phyloP scores from a whole-genome alignment of 92 coral and sea anemone species.

The Siderastrea radians region DNA sequence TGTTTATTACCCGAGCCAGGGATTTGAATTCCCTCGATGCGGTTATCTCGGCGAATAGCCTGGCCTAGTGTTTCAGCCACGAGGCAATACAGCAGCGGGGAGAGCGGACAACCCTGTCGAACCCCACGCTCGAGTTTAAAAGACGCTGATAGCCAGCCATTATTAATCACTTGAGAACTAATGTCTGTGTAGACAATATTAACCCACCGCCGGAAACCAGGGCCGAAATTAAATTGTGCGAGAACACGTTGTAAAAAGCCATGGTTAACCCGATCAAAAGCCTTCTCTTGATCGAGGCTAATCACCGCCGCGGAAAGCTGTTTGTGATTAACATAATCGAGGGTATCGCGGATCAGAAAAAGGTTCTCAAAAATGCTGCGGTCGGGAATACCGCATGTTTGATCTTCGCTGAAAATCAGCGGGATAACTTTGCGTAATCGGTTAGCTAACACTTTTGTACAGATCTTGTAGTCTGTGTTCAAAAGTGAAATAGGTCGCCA shows the following conservation, averaged over 20 bases:
- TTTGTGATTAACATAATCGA: background rate
- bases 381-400: slow-evolving; percentile 25
- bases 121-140: slow-evolving; percentile 19
- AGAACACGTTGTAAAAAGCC: background rate
- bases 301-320: background rate
- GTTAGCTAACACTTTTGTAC: slow-evolving; percentile 20
- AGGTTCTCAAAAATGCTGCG: slow-evolving; percentile 18
- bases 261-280: slow-evolving; percentile 46
- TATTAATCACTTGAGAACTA: background rate
- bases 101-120: slow-evolving; percentile 17
- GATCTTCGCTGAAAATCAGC: slow-evolving; percentile 19
- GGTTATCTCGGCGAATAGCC: background rate
- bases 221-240: slow-evolving; percentile 24
- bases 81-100: background rate
- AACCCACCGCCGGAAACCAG: slow-evolving; percentile 26
- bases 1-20: background rate
- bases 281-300: slow-evolving; percentile 45
- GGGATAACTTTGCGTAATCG: slow-evolving; percentile 20
- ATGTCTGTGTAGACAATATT: slow-evolving; percentile 9
- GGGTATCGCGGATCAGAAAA: slow-evolving; percentile 3
- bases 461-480: slow-evolving; percentile 8
- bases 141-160: slow-evolving; percentile 21
- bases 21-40: slow-evolving; percentile 5
- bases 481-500: slow-evolving; percentile 19
- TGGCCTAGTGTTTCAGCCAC: slow-evolving; percentile 5